Conservation (phyloP, 2,113 vertebrate species). For the Gallinago media region DNA sequence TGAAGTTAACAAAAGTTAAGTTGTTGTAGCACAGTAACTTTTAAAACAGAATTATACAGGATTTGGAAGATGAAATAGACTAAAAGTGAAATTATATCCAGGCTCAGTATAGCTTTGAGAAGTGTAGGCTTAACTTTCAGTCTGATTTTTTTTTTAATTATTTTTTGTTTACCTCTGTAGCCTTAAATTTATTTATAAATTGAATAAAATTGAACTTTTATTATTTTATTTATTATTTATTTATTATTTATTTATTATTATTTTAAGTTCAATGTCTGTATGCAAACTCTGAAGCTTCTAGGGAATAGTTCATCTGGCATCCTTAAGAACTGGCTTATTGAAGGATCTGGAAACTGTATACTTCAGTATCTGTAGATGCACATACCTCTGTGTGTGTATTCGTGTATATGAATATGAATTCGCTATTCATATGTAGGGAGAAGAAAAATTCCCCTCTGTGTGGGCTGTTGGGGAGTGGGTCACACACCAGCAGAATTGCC, state of each 20-base stretch:
- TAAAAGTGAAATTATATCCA: not conserved
- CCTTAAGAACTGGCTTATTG: not conserved
- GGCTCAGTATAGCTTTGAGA: not conserved
- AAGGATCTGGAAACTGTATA: not conserved
- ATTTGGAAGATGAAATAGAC: not conserved
- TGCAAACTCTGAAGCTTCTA: not conserved
- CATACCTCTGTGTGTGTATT: not conserved
- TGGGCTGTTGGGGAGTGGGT: not conserved
- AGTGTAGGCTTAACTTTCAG: not conserved
- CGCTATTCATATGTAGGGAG: not conserved
- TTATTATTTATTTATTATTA: too few species aligned
- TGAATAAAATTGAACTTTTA: not conserved
- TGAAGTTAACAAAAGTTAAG: too few species aligned
- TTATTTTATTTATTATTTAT: too few species aligned
- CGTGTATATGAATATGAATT: not conserved
- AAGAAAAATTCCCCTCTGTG: not conserved
- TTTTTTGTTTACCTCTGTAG: not conserved
- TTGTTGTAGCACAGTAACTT: not conserved
- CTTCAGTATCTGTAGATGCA: not conserved
- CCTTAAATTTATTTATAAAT: not conserved
- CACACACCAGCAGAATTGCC: not conserved
- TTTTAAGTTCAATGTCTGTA: not conserved
- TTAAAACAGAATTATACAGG: not conserved
- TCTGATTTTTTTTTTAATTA: not conserved
- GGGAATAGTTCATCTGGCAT: not conserved